Evolutionary conservation across 2,797 vertebrate genomes (phyloP), one percentile per base, ranked within the genome.

Genomic region (Notamacropus eugenii): DNA sequence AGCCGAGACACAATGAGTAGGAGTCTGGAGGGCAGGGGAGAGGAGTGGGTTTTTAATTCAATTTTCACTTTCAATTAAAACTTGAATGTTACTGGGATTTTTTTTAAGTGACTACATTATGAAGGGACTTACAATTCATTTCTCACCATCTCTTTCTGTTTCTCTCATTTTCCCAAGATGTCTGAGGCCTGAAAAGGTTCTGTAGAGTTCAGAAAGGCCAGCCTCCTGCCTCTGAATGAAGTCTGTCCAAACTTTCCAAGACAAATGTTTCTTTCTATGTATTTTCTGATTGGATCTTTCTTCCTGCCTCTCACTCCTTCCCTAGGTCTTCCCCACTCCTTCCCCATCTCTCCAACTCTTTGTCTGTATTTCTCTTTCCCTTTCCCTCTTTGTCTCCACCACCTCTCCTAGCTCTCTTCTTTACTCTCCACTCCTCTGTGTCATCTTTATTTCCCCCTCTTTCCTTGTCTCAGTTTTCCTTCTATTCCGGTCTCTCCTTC

Each of bases 51-150:
- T 82, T 93, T 95, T 92, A 56, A 57, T 95, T 91, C 55, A 91
- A 87, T 92, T 96, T 97, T 87, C 14, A 91, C 87, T 96, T 95
- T 92, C 57, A 91, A 6, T 93, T 94, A 96, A 97, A 97, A 94
- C 82, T 87, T 90, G 91, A 24, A 14, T n/a, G 56, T 90, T 94
- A 62, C 54, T 90, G 82, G 90, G 3, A 82, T 54, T 91, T 1
- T 40, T 87, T 46, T 46, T 46, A 87, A 87, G 74, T 87, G 9
- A 87, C 74, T 50, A 50, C 40, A 50, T 87, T 87, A 87, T 87
- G 74, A 87, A 87, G 40, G 3, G 74, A 87, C 40, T 50, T 87
- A 27, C 22, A 87, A 87, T 50, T 87, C 40, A 87, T 87, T 87
- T 87, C 74, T 50, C 22, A 87, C 40, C 74, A 46, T 87, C 3